A percentile compares a stretch with the other conserved stretches of the same genome.
phyloP scores from a whole-genome alignment of 1,140 invertebrate genomes.

The Hyphantria cunea region DNA sequence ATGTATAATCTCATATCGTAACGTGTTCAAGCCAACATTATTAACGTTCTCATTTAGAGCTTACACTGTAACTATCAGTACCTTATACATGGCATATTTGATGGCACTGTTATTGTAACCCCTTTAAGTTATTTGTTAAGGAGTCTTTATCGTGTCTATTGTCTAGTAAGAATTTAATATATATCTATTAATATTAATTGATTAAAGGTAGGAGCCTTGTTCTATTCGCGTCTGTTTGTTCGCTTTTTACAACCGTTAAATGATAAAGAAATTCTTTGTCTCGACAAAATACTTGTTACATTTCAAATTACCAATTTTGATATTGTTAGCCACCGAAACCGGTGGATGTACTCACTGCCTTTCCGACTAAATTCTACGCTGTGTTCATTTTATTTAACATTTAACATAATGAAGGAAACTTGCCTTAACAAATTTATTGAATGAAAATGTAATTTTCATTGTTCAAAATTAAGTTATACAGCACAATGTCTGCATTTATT shows the following conservation, averaged over 20 bases:
- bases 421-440: slow-evolving; percentile 47
- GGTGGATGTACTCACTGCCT: slow-evolving; percentile 69
- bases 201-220: slow-evolving; percentile 70
- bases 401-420: slow-evolving; percentile 43
- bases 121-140: slow-evolving; percentile 79
- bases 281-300: slow-evolving; percentile 54
- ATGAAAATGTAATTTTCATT: slow-evolving; percentile 40
- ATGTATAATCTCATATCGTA: too few species aligned
- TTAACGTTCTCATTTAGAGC: slow-evolving; percentile 64
- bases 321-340: slow-evolving; percentile 54
- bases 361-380: slow-evolving; percentile 51
- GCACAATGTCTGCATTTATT: slow-evolving; percentile 49
- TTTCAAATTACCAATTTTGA: slow-evolving; percentile 50
- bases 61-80: slow-evolving; percentile 66
- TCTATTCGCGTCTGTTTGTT: slow-evolving; percentile 67
- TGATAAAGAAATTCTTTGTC: slow-evolving; percentile 51
- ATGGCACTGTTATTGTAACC: slow-evolving; percentile 75
- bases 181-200: slow-evolving; percentile 63
- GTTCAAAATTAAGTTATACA: slow-evolving; percentile 22
- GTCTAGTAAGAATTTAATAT: slow-evolving; percentile 80
- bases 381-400: slow-evolving; percentile 55
- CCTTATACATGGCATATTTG: slow-evolving; percentile 66
- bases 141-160: slow-evolving; percentile 78
- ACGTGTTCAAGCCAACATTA: slow-evolving; percentile 27
- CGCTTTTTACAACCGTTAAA: slow-evolving; percentile 70